Evolutionary conservation across 2,888 invertebrate species (phyloP).

Genomic region (Elysia crispata): DNA sequence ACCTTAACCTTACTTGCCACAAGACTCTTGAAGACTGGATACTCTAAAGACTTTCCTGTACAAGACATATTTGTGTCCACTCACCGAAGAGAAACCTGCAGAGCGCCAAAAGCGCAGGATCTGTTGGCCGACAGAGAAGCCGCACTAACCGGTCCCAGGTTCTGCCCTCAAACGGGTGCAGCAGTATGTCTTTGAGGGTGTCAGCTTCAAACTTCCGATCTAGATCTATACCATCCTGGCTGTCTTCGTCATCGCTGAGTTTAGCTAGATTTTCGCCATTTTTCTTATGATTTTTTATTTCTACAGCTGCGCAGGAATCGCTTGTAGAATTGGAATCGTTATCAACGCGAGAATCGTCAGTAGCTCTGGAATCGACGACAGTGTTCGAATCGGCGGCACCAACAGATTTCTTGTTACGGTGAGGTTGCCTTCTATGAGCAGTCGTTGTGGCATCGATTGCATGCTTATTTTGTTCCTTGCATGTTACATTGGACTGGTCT

Average conservation of each 20-base stretch:
- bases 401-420: no score
- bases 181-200: conserved; percentile 46
- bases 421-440: no score
- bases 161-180: conserved; percentile 62
- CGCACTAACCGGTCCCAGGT: conserved; percentile 86
- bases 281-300: not conserved
- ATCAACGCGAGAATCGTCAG: no score
- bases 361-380: no score
- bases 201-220: not conserved
- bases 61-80: not conserved
- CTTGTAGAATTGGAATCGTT: no score
- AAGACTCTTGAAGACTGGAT: no score
- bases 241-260: not conserved
- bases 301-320: not conserved
- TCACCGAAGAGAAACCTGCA: conserved; percentile 88
- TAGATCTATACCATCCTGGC: not conserved
- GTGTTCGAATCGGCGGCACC: no score
- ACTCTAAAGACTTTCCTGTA: no score
- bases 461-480: no score
- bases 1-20: not conserved
- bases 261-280: not conserved
- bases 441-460: no score
- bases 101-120: conserved; percentile 87
- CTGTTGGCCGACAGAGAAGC: conserved; percentile 83
- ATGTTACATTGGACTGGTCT: no score